Base-by-base conservation (phyloP, 2,113 vertebrate genomes). In the Illadopsis cleaveri region DNA sequence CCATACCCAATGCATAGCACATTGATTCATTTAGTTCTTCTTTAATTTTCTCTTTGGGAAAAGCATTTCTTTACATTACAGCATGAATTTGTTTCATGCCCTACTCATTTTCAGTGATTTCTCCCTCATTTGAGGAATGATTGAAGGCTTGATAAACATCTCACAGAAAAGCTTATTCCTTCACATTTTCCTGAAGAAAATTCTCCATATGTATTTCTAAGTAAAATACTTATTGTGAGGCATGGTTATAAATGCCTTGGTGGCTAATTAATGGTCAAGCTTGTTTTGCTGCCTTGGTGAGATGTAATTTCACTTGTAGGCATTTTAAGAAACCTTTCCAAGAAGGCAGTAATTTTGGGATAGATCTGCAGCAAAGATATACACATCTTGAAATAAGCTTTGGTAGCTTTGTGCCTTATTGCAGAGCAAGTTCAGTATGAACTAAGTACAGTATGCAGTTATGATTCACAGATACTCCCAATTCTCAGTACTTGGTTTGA, bases 41-140 rank as follows among this genome's bases (percentile, higher is more conserved):
- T 97, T 98, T 98, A 90, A 95, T 98, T 98, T 98, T 97, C 95
- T 97, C 92, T 96, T 98, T 97, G 96, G 93, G 95, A 95, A 97
- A 98, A 97, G 78, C 98, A 98, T 98, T 98, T 98, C 90, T 96
- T 97, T 96, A 97, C 98, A 98, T 98, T 98, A 95, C 96, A 96
- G 98, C 98, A 98, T 98, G 97, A 98, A 97, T 98, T 97, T 88
- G 94, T 98, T 98, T 98, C 98, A 98, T 98, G 96, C 97, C 96
- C 95, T 96, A 95, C 94, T 98, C 98, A 98, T 98, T 97, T 97
- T 95, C 97, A 95, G 83, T 97, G 80, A 97, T 97, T 96, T 95
- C 72, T 94, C 89, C 96, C 93, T 98, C 94, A 97, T 94, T 93
- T 95, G 95, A 89, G 91, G 89, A 95, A 82, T 96, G 71, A 97